Evolutionary conservation across 64 coral and sea anemone species (phyloP).

Genomic region (Montipora efflorescens): DNA sequence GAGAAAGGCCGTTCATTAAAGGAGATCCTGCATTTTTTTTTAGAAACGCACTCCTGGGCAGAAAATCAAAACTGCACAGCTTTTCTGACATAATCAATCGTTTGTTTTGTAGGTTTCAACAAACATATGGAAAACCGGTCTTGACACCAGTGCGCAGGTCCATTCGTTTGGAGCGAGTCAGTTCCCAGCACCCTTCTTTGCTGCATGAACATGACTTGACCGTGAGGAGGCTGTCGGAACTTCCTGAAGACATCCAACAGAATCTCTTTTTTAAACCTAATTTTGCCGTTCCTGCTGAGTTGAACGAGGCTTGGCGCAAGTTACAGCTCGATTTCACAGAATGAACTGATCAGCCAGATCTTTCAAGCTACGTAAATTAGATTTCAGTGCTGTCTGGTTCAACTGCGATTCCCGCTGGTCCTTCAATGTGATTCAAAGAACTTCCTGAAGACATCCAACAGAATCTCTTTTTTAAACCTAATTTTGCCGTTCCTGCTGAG

Average conservation of each 20-base stretch:
- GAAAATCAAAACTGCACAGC: background rate
- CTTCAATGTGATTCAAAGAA: background rate
- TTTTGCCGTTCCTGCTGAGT: slow-evolving; percentile 64
- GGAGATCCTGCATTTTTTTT: too few species aligned
- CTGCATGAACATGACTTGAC: slow-evolving; percentile 74
- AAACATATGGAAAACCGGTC: slow-evolving; percentile 26
- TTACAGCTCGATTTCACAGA: slow-evolving; percentile 23
- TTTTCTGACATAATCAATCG: background rate
- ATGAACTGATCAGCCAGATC: too few species aligned
- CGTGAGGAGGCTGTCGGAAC: slow-evolving; percentile 57
- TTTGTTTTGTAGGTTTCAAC: slow-evolving; percentile 46
- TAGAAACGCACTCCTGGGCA: too few species aligned
- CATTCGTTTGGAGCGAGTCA: slow-evolving; percentile 67
- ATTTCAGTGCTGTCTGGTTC: background rate
- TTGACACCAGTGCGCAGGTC: slow-evolving; percentile 83
- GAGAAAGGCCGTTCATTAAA: too few species aligned
- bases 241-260: slow-evolving; percentile 7
- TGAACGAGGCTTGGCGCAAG: slow-evolving; percentile 75
- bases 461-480: slow-evolving; percentile 63
- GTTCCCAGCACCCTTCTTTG: slow-evolving; percentile 59
- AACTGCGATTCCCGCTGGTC: slow-evolving; percentile 60
- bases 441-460: slow-evolving; percentile 31
- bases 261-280: slow-evolving; percentile 25
- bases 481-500: slow-evolving; percentile 69
- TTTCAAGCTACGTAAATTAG: too few species aligned